Base-by-base conservation (phyloP, 2,888 invertebrate genomes). In the Netelia fuscicornis region DNA sequence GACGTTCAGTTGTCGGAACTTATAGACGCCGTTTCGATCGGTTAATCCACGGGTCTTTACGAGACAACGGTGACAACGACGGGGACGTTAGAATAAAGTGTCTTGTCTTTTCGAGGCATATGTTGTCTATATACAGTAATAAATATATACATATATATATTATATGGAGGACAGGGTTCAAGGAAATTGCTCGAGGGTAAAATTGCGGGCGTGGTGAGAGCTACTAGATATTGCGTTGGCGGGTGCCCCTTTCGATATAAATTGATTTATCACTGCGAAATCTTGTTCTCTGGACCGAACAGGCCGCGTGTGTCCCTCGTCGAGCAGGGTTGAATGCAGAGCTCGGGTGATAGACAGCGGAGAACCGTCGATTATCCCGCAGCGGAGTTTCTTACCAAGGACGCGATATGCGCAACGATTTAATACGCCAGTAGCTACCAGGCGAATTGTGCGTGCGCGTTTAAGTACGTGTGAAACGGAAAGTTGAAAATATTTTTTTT, bases 121-220 rank as follows among this genome's bases (percentile, higher is more conserved):
- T 58, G n/a, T 64, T 10, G 17, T 11, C 60, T 8, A 23, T 23
- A 23, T 10, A 60, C 10, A 60, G 11, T 60, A 60, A n/a, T 37
- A 37, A 13, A 13, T 48, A 48, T 13, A 48, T 13, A 48, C 0
- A 48, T 13, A 48, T 11, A 48, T 48, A 48, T 48, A 48, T 48
- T 48, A 48, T 48, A 48, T 20, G 42, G 2, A 30, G 9, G 42
- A 37, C 70, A 79, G 81, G 80, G 86, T 86, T 86, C 87, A 86
- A 86, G 84, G 85, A 85, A 81, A 82, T 54, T 65, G 83, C 87
- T 85, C 68, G 81, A 62, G 76, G 86, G 83, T 84, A 78, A 70
- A 68, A 64, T 80, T 17, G 81, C 84, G 86, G 86, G 87, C 84
- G 86, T 86, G 87, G 87, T 86, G 80, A 72, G 56, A 65, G 77